Base-by-base conservation (phyloP, 2,888 invertebrate genomes). In the Xestia c-nigrum region DNA sequence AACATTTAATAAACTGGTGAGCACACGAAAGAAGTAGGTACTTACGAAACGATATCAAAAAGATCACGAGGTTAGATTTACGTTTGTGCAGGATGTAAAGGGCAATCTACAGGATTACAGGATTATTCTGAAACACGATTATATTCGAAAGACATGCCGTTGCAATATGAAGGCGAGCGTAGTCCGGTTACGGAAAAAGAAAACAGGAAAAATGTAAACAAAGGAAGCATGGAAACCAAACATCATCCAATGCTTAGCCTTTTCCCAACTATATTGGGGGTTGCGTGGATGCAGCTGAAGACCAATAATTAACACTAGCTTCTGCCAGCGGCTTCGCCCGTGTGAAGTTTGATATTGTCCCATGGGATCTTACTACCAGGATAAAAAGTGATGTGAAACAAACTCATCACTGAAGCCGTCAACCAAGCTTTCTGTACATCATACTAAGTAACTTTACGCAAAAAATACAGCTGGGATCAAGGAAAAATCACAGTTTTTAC, bases 41-140 rank as follows among this genome's bases (percentile, higher is more conserved):
- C 31, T 31, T 31, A 31, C 40, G 21, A 52, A 61, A 59, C 7
- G 16, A 38, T 19, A 16, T 52, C 61, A 81, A 75, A 78, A 50
- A 77, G 73, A 75, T 77, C 3, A 7, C 46, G 12, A 69, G n/a
- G 47, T 72, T 21, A 69, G 67, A 80, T 74, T 10, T 38, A 38
- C 52, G 70, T 66, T 73, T 70, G 31, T 72, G n/a, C n/a, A n/a
- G 43, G 43, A 67, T 72, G 40, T 63, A 76, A 67, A 67, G 67
- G 52, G 52, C 59, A 78, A 79, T 57, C 52, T 43, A 55, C 31
- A 16, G 74, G 19, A 1, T 46, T 70, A 78, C 31, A 16, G 74
- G 19, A 1, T 46, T 70, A 78, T 78, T 79, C 61, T 47, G 46
- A 52, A 78, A 46, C 5, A 38, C 12, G 40, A 21, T 24, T 71